phyloP scores from a whole-genome alignment of 2,888 invertebrate genomes.

The Marasmarcha lunaedactyla region DNA sequence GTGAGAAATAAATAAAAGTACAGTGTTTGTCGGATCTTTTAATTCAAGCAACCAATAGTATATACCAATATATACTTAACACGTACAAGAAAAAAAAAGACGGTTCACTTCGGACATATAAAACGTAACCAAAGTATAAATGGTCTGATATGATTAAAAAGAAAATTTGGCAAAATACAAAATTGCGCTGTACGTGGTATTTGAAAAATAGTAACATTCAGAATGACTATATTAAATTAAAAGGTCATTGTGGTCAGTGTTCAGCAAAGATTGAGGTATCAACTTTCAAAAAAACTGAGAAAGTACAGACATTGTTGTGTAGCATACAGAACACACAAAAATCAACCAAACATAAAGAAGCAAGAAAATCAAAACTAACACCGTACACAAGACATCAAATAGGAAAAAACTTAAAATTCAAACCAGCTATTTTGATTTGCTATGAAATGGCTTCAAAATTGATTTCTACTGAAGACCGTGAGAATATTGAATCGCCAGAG shows the following conservation, averaged over 20 bases:
- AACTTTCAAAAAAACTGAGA: conserved; percentile 4
- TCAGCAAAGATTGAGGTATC: conserved; percentile 3
- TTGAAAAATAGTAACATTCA: conserved; percentile 4
- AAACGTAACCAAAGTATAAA: conserved; percentile 2
- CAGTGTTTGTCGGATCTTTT: too few species aligned
- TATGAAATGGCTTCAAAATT: conserved; percentile 5
- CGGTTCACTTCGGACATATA: neutral
- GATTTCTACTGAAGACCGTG: conserved; percentile 3
- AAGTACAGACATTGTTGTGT: conserved; percentile 2
- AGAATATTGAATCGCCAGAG: conserved; percentile 2
- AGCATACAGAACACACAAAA: conserved; percentile 3
- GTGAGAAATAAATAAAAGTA: too few species aligned
- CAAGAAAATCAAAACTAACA: conserved; percentile 6
- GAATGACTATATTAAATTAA: conserved; percentile 2
- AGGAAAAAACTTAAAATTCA: conserved; percentile 3
- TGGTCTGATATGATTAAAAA: conserved; percentile 3
- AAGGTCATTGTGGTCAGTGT: conserved; percentile 4
- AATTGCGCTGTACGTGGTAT: conserved; percentile 5
- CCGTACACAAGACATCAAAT: conserved; percentile 6
- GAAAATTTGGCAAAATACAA: conserved; percentile 4
- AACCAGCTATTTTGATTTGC: conserved; percentile 2
- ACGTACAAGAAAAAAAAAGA: conserved; percentile 2
- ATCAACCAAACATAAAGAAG: conserved; percentile 5
- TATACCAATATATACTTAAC: too few species aligned
- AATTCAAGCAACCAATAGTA: too few species aligned